A percentile compares a stretch with the other conserved stretches of the same genome.
Evolutionary conservation across 1,140 invertebrate genomes (phyloP).

Genomic region (Trichonephila clavata): DNA sequence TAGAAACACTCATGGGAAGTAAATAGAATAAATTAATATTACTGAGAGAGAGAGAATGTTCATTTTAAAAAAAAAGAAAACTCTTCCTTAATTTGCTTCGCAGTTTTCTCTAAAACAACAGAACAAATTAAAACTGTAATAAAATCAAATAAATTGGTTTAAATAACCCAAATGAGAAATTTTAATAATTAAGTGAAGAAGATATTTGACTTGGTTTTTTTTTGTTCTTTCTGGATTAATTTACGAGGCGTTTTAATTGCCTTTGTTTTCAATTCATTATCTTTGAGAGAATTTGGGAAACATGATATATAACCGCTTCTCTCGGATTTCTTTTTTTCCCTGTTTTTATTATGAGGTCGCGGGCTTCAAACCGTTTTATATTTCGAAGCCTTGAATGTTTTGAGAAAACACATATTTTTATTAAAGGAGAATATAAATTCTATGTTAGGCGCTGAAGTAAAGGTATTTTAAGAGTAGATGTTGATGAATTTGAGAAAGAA

Average conservation of each 20-base stretch:
- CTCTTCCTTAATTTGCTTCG: not conserved
- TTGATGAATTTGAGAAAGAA: no score
- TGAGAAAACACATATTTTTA: not conserved
- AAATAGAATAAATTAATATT: constrained; percentile 58
- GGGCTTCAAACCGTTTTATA: not conserved
- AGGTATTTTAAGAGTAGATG: no score
- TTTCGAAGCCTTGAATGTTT: not conserved
- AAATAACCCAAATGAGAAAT: constrained; percentile 55
- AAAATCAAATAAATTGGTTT: constrained; percentile 61
- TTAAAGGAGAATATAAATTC: not conserved
- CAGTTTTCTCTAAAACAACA: constrained; percentile 18
- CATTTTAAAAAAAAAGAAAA: not conserved
- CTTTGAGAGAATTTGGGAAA: not conserved
- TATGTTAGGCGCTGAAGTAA: not conserved
- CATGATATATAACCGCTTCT: not conserved
- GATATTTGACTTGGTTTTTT: constrained; percentile 19
- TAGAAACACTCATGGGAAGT: not conserved
- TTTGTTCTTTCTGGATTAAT: constrained; percentile 6
- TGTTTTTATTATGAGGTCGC: not conserved
- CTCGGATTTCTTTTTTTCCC: not conserved
- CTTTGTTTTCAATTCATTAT: constrained; percentile 58
- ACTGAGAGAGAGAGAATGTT: not conserved
- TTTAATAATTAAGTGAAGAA: constrained; percentile 50
- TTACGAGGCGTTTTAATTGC: constrained; percentile 54
- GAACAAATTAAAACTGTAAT: constrained; percentile 39